A percentile compares a stretch with the other conserved stretches of the same genome.
phyloP scores from a whole-genome alignment of 2,113 vertebrate genomes.

The Gymnobelideus leadbeateri region DNA sequence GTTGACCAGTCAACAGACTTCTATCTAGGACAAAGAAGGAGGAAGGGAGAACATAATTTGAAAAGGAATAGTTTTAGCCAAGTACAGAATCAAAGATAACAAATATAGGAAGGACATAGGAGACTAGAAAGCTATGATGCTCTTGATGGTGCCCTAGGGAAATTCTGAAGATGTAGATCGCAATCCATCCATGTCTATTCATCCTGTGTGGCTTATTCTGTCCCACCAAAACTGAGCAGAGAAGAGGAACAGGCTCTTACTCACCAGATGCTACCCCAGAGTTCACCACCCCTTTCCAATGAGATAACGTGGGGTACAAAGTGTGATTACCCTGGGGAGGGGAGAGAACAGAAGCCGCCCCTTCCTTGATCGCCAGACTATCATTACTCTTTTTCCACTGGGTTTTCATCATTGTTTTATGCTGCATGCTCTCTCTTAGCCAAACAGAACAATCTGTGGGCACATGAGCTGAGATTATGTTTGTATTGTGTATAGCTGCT shows the following conservation, averaged over 20 bases:
- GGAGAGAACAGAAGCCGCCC: neutral
- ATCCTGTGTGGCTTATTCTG: neutral
- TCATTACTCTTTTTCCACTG: neutral
- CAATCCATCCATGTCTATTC: neutral
- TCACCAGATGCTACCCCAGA: neutral
- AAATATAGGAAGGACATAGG: neutral
- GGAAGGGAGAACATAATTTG: neutral
- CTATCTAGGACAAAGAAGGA: neutral
- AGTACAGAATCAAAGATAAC: neutral
- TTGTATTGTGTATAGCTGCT: conserved; percentile 25
- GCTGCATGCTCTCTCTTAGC: neutral
- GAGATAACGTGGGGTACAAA: neutral
- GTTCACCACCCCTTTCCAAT: neutral
- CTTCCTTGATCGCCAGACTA: neutral
- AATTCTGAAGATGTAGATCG: neutral
- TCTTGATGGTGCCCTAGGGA: neutral
- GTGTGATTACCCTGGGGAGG: neutral
- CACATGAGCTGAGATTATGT: neutral
- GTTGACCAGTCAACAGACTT: conserved; percentile 5
- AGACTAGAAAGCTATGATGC: neutral
- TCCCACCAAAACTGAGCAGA: neutral
- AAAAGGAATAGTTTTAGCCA: neutral
- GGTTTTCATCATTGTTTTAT: neutral
- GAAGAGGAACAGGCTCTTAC: neutral
- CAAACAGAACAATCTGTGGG: neutral